These are phyloP conservation scores for Archivesica marissinica DNA, from an alignment of 1,140 invertebrate genomes.

Conservation along the genomic window DNA sequence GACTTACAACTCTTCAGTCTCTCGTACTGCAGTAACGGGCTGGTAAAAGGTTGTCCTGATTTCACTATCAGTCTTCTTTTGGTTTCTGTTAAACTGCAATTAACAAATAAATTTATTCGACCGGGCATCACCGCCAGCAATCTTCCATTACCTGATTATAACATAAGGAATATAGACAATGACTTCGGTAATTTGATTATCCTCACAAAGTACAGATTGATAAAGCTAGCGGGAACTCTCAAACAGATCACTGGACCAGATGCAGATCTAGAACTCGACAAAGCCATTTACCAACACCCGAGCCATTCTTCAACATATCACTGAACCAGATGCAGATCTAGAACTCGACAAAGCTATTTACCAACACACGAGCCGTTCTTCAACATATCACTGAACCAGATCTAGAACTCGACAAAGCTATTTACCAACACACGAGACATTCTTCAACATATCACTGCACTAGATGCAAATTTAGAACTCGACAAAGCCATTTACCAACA, in stretches of 20 bases:
- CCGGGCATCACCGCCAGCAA: too few species aligned
- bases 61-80: slow-evolving; percentile 73
- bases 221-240: too few species aligned
- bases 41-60: slow-evolving; percentile 69
- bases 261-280: too few species aligned
- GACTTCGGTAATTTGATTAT: too few species aligned
- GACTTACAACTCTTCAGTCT: slow-evolving; percentile 64
- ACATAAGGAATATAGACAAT: too few species aligned
- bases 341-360: not conserved
- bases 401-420: too few species aligned
- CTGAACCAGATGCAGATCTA: not conserved
- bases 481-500: not conserved
- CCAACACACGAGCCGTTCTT: not conserved
- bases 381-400: too few species aligned
- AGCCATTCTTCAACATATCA: not conserved
- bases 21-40: slow-evolving; percentile 73
- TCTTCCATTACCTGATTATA: too few species aligned
- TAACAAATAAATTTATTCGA: not conserved
- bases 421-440: too few species aligned
- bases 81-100: slow-evolving; percentile 67
- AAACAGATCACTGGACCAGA: too few species aligned
- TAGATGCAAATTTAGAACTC: not conserved
- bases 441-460: not conserved
- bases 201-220: too few species aligned
- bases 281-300: too few species aligned